Percentiles rank a stretch among this genome's conserved stretches.
Conservation (phyloP, 2,797 vertebrate species). For the Scleropages formosus region DNA sequence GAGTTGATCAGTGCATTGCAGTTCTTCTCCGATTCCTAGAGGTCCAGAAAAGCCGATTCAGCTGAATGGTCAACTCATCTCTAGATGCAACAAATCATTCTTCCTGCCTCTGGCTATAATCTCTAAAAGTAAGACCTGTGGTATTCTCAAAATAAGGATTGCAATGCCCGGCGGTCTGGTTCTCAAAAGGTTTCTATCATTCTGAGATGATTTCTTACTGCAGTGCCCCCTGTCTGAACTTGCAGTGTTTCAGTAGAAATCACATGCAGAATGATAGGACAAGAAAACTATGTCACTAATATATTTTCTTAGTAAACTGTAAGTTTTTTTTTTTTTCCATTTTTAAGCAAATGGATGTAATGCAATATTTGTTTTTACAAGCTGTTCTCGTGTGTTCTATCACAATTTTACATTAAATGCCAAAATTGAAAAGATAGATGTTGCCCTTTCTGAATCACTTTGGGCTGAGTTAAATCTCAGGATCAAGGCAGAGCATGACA, state of each 20-base stretch:
- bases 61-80: slow-evolving; percentile 17
- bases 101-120: slow-evolving; percentile 7
- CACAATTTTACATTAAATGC: neutral
- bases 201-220: no score
- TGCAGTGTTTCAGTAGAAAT: no score
- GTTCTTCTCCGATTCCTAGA: neutral
- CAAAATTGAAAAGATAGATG: neutral
- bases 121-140: slow-evolving; percentile 2
- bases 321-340: no score
- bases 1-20: neutral
- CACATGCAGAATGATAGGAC: no score
- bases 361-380: no score
- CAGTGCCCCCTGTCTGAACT: no score
- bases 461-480: neutral
- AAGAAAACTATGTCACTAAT: neutral
- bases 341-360: no score
- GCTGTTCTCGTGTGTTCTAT: neutral
- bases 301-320: no score
- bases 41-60: slow-evolving; percentile 17
- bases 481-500: neutral
- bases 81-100: slow-evolving; percentile 15
- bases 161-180: neutral
- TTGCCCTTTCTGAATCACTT: neutral
- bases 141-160: neutral
- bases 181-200: neutral